A percentile compares a stretch with the other conserved stretches of the same genome.
phyloP scores from a whole-genome alignment of 2,888 invertebrate species.

The Pollenia griseotomentosa region DNA sequence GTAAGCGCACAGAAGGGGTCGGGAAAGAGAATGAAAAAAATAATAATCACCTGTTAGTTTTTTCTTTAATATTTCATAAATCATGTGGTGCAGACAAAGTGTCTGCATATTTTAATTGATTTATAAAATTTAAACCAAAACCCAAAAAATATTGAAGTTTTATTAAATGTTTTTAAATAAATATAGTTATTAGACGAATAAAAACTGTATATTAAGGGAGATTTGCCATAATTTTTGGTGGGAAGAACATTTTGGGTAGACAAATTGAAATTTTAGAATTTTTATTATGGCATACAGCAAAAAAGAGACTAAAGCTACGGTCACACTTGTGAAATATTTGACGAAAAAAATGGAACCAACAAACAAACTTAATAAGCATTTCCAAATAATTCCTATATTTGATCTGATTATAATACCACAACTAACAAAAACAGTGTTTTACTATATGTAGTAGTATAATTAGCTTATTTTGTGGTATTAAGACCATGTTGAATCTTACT shows the following conservation, averaged over 20 bases:
- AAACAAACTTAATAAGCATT: too few species aligned
- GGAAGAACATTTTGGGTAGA: not conserved
- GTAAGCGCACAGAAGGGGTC: not conserved
- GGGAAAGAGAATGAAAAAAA: not conserved
- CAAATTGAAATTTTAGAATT: not conserved
- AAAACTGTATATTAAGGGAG: conserved; percentile 8
- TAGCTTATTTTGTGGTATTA: too few species aligned
- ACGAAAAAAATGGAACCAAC: too few species aligned
- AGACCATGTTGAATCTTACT: too few species aligned
- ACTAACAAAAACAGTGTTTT: too few species aligned
- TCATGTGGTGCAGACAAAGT: conserved; percentile 62
- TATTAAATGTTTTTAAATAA: conserved; percentile 45
- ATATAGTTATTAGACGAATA: conserved; percentile 38
- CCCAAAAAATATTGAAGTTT: not conserved
- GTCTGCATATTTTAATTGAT: conserved; percentile 66
- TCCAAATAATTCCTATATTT: too few species aligned
- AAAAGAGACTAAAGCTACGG: too few species aligned
- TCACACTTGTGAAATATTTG: too few species aligned
- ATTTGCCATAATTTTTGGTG: not conserved
- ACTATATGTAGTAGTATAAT: too few species aligned
- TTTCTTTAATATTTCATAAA: conserved; percentile 59
- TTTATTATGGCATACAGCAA: too few species aligned
- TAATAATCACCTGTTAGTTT: conserved; percentile 70
- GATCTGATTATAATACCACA: too few species aligned
- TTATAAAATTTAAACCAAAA: conserved; percentile 52